Base-by-base conservation (phyloP, 2,888 invertebrate species). In the Lymantria monacha region DNA sequence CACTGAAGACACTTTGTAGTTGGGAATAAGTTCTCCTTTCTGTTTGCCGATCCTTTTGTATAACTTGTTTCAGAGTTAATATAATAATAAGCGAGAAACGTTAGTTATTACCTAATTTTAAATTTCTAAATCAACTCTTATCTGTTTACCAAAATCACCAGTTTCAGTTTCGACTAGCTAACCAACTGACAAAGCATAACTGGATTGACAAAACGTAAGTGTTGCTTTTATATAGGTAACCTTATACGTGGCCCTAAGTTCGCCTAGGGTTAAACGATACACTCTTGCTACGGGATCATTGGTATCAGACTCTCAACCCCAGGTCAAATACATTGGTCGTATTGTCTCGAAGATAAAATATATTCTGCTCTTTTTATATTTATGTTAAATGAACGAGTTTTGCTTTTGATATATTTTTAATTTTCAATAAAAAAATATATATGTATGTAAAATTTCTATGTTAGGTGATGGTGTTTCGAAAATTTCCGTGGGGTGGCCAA, bases 211-310 rank as follows among this genome's bases (percentile, higher is more conserved):
- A 74, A 75, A 69, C 68, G 55, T 63, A 70, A 68, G 68, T 71
- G 63, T 70, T 73, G 81, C 83, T 84, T 83, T 85, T 89, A 90
- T 89, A 85, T 81, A 67, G 67, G 67, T 67, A 67, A 67, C 66
- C 66, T 67, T 65, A 66, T 53, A 75, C 70, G 67, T 83, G 79
- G 89, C 86, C 89, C 89, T 87, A 85, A 76, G 72, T 61, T 73
- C 74, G 77, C 76, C 78, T 81, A 85, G 83, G 87, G 87, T 88
- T 87, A 86, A 70, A 79, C 49, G 90, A 89, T 89, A 90, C 89
- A 85, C 88, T 85, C 79, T 79, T 73, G 75, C 72, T 63, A 68
- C 67, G 70, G 73, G 75, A 74, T 81, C 81, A 83, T 80, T 70
- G 53, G 66, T 61, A 70, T 53, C 53, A 10, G 30, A 46, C 30